Evolutionary conservation across 2,113 vertebrate species (phyloP), one percentile per base, ranked within the genome.

Genomic region (Smithornis capensis): DNA sequence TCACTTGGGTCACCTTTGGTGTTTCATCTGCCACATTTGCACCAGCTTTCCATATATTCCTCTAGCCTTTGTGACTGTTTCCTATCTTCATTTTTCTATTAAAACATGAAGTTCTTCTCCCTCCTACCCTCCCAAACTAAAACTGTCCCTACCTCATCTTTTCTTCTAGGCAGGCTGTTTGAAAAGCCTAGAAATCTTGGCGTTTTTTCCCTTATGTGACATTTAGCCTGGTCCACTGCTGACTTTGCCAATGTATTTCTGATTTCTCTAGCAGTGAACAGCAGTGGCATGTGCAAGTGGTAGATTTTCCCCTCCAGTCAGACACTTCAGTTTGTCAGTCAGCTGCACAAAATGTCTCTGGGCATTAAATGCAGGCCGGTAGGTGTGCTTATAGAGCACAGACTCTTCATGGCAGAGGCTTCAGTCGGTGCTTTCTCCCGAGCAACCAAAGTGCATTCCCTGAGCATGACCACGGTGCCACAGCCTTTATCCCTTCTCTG

Each of bases 351-450:
- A 10, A 3, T 19, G 7, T 37, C 65, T 25, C 40, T 81, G 70
- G 21, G 47, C 55, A 4, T 15, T 6, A n/a, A 24, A 38, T 47
- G 35, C 28, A 29, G 68, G 21, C 9, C 37, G 74, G 19, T 17
- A 35, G 27, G 7, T n/a, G 53, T 19, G 2, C 4, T 11, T 55
- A 4, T 2, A 29, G 55, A 69, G 56, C 52, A 47, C 10, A 2
- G 23, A 1, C 16, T 35, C 23, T 18, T 15, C 28, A 24, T 44
- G 42, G 40, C 40, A 67, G 12, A 63, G 14, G 3, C 44, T 84
- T 45, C 55, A 4, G 10, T 10, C 3, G 0, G 1, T 49, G 16
- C 38, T 38, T 49, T 50, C 35, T 75, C 23, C 0, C 0, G 19
- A 90, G 23, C 27, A 59, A n/a, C 17, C 19, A 23, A 37, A 28